Evolutionary conservation across 1,140 invertebrate species (phyloP).

Genomic region (Phymorhynchus buccinoides): DNA sequence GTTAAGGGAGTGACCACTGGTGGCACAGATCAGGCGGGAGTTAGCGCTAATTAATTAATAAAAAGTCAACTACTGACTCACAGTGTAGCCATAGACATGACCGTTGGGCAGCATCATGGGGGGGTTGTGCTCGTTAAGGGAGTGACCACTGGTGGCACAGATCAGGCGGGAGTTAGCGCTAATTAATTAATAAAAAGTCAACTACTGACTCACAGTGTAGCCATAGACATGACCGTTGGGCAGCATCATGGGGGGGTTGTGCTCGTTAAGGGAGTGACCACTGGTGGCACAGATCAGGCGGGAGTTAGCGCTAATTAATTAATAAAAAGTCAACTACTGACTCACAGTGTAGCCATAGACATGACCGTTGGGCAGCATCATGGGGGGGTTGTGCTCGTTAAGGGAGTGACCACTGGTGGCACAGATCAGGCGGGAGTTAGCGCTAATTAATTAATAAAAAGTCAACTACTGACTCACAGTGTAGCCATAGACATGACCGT

Average conservation of each 20-base stretch:
- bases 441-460: constrained; percentile 76
- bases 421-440: constrained; percentile 92
- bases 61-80: no score
- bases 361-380: constrained; percentile 98
- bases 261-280: constrained; percentile 94
- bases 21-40: constrained; percentile 89
- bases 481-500: constrained; percentile 98
- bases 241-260: constrained; percentile 98
- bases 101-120: constrained; percentile 99
- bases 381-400: constrained; percentile 97
- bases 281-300: constrained; percentile 93
- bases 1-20: constrained; percentile 92
- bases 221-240: constrained; percentile 98
- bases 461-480: constrained; percentile 78
- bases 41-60: no score
- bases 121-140: constrained; percentile 96
- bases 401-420: constrained; percentile 92
- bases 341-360: constrained; percentile 95
- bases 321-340: constrained; percentile 20
- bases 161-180: constrained; percentile 93
- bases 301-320: constrained; percentile 91
- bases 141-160: constrained; percentile 90
- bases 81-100: constrained; percentile 96
- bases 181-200: no score
- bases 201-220: constrained; percentile 90